A percentile compares a stretch with the other conserved stretches of the same genome.
phyloP scores from a whole-genome alignment of 2,797 vertebrate genomes.

The Florisuga fusca region DNA sequence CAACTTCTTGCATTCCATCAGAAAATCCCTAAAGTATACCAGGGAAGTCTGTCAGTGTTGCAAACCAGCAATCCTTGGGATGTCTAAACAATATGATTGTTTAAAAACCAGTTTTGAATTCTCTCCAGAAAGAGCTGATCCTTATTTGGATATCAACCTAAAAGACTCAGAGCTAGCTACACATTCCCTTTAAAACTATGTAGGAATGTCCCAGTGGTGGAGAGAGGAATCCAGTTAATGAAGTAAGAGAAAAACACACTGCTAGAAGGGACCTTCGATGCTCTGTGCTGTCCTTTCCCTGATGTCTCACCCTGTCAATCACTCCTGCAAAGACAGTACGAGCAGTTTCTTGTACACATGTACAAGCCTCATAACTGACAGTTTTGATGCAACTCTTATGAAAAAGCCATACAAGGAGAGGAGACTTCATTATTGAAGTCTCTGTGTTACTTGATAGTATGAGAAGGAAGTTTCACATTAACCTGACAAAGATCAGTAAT shows the following conservation, averaged over 20 bases:
- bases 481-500: slow-evolving; percentile 38
- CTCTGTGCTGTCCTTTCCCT: background rate
- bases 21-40: background rate
- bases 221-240: background rate
- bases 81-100: background rate
- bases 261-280: background rate
- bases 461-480: background rate
- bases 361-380: background rate
- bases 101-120: background rate
- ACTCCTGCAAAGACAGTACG: background rate
- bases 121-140: slow-evolving; percentile 5
- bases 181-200: background rate
- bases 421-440: background rate
- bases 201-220: background rate
- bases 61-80: background rate
- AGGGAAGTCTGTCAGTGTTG: background rate
- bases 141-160: background rate
- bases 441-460: background rate
- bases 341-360: background rate
- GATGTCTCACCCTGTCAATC: background rate
- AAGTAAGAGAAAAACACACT: slow-evolving; percentile 2
- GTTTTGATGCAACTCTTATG: background rate
- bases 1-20: background rate
- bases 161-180: slow-evolving; percentile 14
- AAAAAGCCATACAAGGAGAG: background rate